Evolutionary conservation across 2,113 vertebrate species (phyloP), one percentile per base, ranked within the genome.

Genomic region (Eurystomus gularis): DNA sequence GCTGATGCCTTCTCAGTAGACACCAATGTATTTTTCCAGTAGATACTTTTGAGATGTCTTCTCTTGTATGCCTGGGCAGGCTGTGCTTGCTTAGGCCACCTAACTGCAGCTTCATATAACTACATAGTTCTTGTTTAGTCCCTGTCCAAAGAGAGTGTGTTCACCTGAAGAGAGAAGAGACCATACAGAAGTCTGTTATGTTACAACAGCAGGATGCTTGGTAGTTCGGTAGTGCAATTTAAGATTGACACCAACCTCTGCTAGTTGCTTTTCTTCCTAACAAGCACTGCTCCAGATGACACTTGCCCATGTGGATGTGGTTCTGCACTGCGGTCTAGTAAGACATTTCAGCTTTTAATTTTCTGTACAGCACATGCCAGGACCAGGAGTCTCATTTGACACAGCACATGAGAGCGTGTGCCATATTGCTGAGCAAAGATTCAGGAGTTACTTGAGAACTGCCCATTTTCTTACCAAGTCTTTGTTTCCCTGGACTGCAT

Each of bases 271-370:
- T 82, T 26, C 64, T 92, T 95, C 65, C 46, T 86, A 68, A 94
- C 0, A 68, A 71, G 54, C 26, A 97, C 76, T 69, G 96, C 87
- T 96, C 95, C 90, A 42, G 97, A 98, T 42, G 98, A 97, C 3
- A 85, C 78, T 31, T 60, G 90, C 19, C 94, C 94, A 14, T 11
- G 75, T 2, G 24, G 21, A 15, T 42, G 42, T 9, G 60, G 28
- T 28, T 90, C 82, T 58, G 44, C 44, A 28, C 94, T 90, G 35
- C 37, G 88, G 17, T 64, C 97, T 98, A 71, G 31, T 20, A 24
- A 95, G 40, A 96, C 7, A 96, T 65, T 79, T 81, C 48, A 66
- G 20, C 9, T 65, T 82, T 96, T 80, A 54, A 3, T 82, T 52
- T 58, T 51, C 49, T 44, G 8, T 46, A 61, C n/a, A 73, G 25